A percentile compares a stretch with the other conserved stretches of the same genome.
Evolutionary conservation across 2,888 invertebrate species (phyloP).

Genomic region (Antheraea yamamai): DNA sequence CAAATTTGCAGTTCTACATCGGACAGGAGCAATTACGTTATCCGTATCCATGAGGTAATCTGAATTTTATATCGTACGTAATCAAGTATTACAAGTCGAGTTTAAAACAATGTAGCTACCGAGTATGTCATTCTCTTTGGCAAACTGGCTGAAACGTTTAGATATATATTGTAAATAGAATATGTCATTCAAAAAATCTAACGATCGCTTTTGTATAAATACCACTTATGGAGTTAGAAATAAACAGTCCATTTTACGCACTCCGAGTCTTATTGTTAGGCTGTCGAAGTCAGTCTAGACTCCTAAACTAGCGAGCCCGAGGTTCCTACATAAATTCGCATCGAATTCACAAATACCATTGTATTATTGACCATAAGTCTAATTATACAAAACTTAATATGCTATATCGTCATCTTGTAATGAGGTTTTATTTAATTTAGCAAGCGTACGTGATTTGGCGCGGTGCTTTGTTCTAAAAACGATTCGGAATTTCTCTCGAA

Average conservation of each 20-base stretch:
- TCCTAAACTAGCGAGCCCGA: no score
- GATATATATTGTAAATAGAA: no score
- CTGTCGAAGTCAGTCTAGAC: no score
- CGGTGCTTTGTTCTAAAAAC: constrained; percentile 42
- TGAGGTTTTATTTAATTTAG: constrained; percentile 69
- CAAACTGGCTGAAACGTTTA: no score
- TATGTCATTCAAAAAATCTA: no score
- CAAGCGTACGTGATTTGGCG: constrained; percentile 68
- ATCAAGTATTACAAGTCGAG: not conserved
- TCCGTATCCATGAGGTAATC: not conserved
- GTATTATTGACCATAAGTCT: constrained; percentile 61
- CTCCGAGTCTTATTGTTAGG: no score
- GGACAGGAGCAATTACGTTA: not conserved
- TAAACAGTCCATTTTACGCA: no score
- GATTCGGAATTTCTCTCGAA: constrained; percentile 40
- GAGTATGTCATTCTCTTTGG: no score
- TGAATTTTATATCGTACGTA: not conserved
- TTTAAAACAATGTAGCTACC: not conserved
- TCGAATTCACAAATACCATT: constrained; percentile 35
- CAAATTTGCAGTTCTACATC: not conserved
- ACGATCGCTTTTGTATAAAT: no score
- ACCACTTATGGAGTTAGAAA: no score
- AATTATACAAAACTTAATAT: constrained; percentile 58
- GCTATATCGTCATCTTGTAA: constrained; percentile 58
- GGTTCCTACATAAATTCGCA: not conserved